Base-by-base conservation (phyloP, 2,797 vertebrate species). In the Heterohyrax brucei region DNA sequence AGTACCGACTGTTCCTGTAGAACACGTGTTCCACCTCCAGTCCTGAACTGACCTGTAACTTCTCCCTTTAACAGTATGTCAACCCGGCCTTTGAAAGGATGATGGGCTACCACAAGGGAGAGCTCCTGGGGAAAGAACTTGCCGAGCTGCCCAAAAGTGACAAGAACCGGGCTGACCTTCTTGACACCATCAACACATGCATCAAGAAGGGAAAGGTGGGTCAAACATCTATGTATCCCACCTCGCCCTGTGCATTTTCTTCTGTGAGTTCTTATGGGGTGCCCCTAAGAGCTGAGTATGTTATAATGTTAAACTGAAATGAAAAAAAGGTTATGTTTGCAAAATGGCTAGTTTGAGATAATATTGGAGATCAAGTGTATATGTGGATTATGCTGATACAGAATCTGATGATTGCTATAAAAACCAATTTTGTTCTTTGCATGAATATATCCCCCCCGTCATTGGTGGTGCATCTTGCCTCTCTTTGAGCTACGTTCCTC, bases 131-230 rank as follows among this genome's bases (percentile, higher is more conserved):
- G 33, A 99, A 99, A 90, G 99, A 99, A 93, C 98, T 99, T 46
- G 99, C 99, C 0, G 99, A 99, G 93, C 98, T 99, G 95, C 99
- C 99, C 88, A 99, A 99, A 98, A 99, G 99, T 0, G 99, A 99
- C 93, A 99, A 99, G 98, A 99, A 99, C 98, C 95, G 98, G 87
- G 99, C 98, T 0, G 99, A 99, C 95, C 98, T 99, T 85, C 98
- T 99, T 82, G 99, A 99, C 97, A 99, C 99, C 86, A 99, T 99
- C 98, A 99, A 99, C 96, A 99, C 98, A 3, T 99, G 99, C 93
- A 99, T 99, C 98, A 99, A 99, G 97, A 99, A 99, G 98, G 99
- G 99, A 98, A 99, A 99, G 98, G 99, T 99, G 96, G 95, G 98
- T 79, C 77, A 83, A 46, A 1, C 26, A 2, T 16, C 48, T 28